Base-by-base conservation (phyloP, 2,797 vertebrate genomes). In the Onychomys leucogaster region DNA sequence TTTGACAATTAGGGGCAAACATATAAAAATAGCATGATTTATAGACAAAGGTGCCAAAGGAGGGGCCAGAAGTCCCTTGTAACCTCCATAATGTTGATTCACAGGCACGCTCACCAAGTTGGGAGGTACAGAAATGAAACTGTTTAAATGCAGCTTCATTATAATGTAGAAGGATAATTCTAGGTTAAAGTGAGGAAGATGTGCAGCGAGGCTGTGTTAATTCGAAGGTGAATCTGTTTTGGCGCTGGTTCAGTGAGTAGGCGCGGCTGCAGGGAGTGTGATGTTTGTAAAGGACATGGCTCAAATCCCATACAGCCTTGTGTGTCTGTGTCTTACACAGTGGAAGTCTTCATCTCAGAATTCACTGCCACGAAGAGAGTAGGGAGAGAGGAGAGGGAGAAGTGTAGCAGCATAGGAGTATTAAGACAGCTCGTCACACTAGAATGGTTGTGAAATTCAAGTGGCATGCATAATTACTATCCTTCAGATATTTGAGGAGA, bases 21-120 rank as follows among this genome's bases (percentile, higher is more conserved):
- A 95, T 93, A 96, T 84, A 97, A 80, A 92, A 90, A 94, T 73
- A 87, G 77, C 89, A 37, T 92, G 92, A 95, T 91, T 94, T 94
- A 92, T 83, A 97, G 65, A 84, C 27, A 71, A 69, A 69, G 96
- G n/a, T 73, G 16, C 76, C 81, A 27, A 90, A 61, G 34, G 6
- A 2, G 14, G 41, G 2, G 3, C 34, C 12, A 21, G 46, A 43
- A 16, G 12, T 65, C 89, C 37, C 77, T 9, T 59, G 27, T 85
- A 77, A 94, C 76, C 57, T 87, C 41, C 32, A 23, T 90, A 43
- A 82, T 77, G 17, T 94, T 80, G 65, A 77, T 83, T 37, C 77
- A 71, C 29, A 80, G 41, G 83, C 89, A 59, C 1, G 25, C 19
- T 87, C 61, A 94, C 12, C 32, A 57, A 96, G 14, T 80, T 69